These are phyloP conservation scores for Chelonus formosanus DNA, from an alignment of 2,888 invertebrate species.

Conservation along the genomic window DNA sequence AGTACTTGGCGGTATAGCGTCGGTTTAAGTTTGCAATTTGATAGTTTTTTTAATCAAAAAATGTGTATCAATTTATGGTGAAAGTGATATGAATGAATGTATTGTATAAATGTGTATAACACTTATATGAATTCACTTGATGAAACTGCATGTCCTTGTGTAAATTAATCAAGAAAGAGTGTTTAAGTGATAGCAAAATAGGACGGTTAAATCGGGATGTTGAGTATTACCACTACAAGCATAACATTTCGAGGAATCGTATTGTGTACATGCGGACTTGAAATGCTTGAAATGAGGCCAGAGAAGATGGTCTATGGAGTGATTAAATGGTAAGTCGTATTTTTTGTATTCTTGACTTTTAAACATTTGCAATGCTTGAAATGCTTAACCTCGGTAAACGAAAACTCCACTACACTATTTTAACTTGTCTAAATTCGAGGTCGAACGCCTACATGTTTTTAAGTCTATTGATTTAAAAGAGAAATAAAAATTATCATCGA, in stretches of 20 bases:
- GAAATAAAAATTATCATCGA: background rate
- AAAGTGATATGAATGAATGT: background rate
- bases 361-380: too few species aligned
- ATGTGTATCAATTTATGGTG: background rate
- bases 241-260: background rate
- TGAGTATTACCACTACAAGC: background rate
- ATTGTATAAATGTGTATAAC: background rate
- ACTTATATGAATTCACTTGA: constrained; percentile 24
- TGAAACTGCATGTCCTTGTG: background rate
- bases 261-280: background rate
- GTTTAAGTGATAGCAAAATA: background rate
- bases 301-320: constrained; percentile 20
- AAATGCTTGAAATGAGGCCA: constrained; percentile 20
- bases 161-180: background rate
- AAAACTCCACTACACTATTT: too few species aligned
- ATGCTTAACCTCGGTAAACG: too few species aligned
- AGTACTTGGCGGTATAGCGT: too few species aligned
- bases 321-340: constrained; percentile 6
- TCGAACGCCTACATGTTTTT: constrained; percentile 1
- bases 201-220: background rate
- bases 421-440: constrained; percentile 9
- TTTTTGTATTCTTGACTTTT: background rate
- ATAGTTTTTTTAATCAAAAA: background rate
- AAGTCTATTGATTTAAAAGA: background rate
- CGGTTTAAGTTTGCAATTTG: constrained; percentile 1